These are phyloP conservation scores for Megaceryle maxima DNA, from an alignment of 2,113 vertebrate genomes.

Conservation along the genomic window DNA sequence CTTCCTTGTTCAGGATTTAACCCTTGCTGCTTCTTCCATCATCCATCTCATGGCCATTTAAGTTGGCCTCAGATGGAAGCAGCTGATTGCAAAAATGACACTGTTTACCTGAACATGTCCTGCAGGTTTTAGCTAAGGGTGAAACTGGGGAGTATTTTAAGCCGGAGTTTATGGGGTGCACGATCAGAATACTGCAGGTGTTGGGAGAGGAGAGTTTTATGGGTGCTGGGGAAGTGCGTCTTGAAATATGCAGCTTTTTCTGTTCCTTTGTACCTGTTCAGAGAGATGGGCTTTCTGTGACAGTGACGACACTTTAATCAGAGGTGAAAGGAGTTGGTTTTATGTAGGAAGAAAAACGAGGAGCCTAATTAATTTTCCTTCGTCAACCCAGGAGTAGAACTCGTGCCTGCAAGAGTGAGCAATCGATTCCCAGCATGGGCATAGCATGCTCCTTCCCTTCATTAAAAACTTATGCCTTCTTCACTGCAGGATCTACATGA, in stretches of 20 bases:
- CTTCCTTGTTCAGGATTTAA: constrained; percentile 12
- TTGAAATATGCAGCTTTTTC: neutral
- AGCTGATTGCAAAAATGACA: neutral
- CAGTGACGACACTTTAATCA: neutral
- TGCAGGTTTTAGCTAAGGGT: neutral
- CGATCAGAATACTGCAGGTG: neutral
- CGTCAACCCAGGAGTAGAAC: neutral
- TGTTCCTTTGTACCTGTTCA: neutral
- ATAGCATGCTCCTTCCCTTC: neutral
- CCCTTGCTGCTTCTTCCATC: neutral
- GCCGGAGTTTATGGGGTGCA: neutral
- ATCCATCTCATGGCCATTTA: neutral
- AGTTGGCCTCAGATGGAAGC: neutral
- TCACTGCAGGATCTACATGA: neutral
- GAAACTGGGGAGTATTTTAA: neutral
- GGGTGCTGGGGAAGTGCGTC: neutral
- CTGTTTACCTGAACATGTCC: neutral
- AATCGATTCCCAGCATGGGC: accelerated
- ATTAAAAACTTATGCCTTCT: neutral
- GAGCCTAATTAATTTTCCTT: neutral
- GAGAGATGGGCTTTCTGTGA: neutral
- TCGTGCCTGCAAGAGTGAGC: neutral
- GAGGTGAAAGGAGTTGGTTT: neutral
- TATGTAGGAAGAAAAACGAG: neutral
- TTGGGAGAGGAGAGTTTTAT: neutral